Base-by-base conservation (phyloP, 2,797 vertebrate species). In the Danio tinwini region DNA sequence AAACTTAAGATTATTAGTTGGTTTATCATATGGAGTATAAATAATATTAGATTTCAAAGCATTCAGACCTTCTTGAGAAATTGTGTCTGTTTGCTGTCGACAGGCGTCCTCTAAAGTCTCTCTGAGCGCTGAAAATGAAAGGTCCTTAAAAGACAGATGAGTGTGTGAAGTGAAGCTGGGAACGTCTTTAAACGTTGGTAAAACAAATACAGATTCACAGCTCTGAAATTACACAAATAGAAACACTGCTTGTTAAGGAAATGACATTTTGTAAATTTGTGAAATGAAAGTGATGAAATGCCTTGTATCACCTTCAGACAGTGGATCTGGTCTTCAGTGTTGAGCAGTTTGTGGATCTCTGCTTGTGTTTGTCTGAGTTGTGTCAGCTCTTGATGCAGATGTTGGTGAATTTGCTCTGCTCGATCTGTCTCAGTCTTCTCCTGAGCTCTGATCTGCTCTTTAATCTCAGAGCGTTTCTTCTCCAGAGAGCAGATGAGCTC, bases 401-500 rank as follows among this genome's bases (percentile, higher is more conserved):
- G 55, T 69, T 40, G 40, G 39, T 56, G 40, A 75, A 71, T 17
- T 49, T 39, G 2, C 10, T 71, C 80, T 40, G 74, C 65, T 81
- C 47, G 56, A 68, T 47, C 50, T 52, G 49, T 29, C 47, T 75
- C 80, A 9, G 63, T 58, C 55, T 75, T 76, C 80, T 81, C 80
- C 64, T 76, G 80, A 21, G 47, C 39, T 53, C 56, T 76, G 65
- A 76, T 81, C 56, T 19, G 59, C 6, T 75, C 21, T 53, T 50
- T 81, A 61, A 81, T 61, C 67, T 81, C 67, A 37, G 29, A 81
- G 49, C 67, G 6, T 61, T 76, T 81, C 7, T 42, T 75, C 55
- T 81, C 58, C 13, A 81, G 50, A 47, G 44, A 74, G 47, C 21
- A 29, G 58, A 81, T 76, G 73, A 76, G 65, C 58, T 81, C 80